A percentile compares a stretch with the other conserved stretches of the same genome.
phyloP scores from a whole-genome alignment of 23 tunicate genomes.

The Ascidia mentula region DNA sequence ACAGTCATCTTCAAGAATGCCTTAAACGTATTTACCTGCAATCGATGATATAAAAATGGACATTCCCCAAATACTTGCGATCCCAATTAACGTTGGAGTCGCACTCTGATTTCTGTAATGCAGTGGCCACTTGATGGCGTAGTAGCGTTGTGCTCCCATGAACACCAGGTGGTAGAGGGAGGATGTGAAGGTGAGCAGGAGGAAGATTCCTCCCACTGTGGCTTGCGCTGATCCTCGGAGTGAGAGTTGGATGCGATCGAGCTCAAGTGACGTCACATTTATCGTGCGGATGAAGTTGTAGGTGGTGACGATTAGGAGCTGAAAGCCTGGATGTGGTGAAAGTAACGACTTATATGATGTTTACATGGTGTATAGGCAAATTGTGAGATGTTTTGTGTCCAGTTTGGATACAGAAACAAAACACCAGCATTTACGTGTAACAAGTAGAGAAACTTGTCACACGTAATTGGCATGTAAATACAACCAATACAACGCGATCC shows the following conservation, averaged over 20 bases:
- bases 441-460: too few species aligned
- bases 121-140: slow-evolving; percentile 34
- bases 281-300: slow-evolving; percentile 16
- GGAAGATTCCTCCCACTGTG: slow-evolving; percentile 31
- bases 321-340: slow-evolving; percentile 22
- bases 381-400: too few species aligned
- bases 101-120: neutral
- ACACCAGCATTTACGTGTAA: too few species aligned
- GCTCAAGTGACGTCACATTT: slow-evolving; percentile 14
- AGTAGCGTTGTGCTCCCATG: slow-evolving; percentile 17
- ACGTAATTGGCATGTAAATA: too few species aligned
- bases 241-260: neutral
- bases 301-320: slow-evolving; percentile 8
- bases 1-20: too few species aligned
- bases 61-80: neutral
- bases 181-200: slow-evolving; percentile 29
- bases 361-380: too few species aligned
- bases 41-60: neutral
- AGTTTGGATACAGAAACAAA: too few species aligned
- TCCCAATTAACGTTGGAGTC: neutral
- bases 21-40: too few species aligned
- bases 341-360: too few species aligned
- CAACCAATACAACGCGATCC: too few species aligned
- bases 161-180: slow-evolving; percentile 46
- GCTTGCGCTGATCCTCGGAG: slow-evolving; percentile 12